Evolutionary conservation across 1,140 invertebrate species (phyloP), one percentile per base, ranked within the genome.

Genomic region (Aradophagus sp.): DNA sequence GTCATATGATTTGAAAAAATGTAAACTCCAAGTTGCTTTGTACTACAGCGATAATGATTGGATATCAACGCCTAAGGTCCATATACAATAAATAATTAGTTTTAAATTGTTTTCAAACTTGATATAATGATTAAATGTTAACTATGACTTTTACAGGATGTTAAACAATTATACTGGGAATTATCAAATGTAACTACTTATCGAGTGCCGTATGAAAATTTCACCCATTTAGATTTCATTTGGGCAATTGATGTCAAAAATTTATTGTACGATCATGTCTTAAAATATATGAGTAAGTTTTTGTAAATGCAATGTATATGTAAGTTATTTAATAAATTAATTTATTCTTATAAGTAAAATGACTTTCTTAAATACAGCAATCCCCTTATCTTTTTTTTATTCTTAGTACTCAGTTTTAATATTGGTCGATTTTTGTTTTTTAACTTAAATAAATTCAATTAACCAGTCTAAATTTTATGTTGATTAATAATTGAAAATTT

Each of bases 171-270:
- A 2, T 5, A 38, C 5, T 0, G 16, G 3, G 11, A 44, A 15
- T 15, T 58, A 5, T 14, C 31, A 12, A 2, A 39, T 16, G 15
- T 13, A 5, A 17, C 11, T n/a, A 45, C 3, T 6, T 29, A 16
- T 39, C 1, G 1, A 0, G 20, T 58, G 11, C 5, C 2, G 10
- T 34, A 27, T 29, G 0, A 23, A 10, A 11, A 19, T 7, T 58
- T 58, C 34, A 58, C 19, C 8, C 55, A 58, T n/a, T n/a, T 58
- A 16, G 55, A 58, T 31, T 58, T 38, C 14, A 11, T 47, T 4
- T 47, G 41, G 32, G 41, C 39, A 2, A 58, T 20, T 2, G 42
- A 58, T 16, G 55, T 31, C 0, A 58, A 45, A 47, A 16, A 26
- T 15, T 27, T 58, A 20, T 5, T 58, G n/a, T 58, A 47, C 11